Percentiles rank a stretch among this genome's conserved stretches.
These are phyloP conservation scores for Sebastiscus albofasciatus DNA, from an alignment of 2,797 vertebrate species.

Conservation along the genomic window DNA sequence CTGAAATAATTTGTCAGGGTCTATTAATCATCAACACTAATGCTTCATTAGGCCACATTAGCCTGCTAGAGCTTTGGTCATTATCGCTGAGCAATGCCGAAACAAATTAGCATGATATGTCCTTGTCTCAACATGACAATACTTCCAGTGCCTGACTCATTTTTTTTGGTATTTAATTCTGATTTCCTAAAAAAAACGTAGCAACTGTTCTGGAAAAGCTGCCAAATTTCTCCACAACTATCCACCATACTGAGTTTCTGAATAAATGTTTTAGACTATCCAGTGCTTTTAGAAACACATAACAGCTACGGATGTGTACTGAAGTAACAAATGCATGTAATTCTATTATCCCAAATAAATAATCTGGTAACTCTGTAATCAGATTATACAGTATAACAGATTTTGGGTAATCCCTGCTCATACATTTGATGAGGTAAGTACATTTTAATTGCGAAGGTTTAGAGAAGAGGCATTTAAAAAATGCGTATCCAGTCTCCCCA, in stretches of 20 bases:
- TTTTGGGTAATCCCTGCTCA: slow-evolving; percentile 6
- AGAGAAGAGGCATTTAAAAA: background rate
- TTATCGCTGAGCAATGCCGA: background rate
- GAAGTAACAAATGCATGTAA: background rate
- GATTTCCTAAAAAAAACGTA: background rate
- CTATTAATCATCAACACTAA: background rate
- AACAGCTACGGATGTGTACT: background rate
- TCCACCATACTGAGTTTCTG: background rate
- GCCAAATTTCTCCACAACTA: background rate
- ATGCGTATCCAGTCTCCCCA: background rate
- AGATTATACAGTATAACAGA: slow-evolving; percentile 13
- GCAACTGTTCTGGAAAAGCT: background rate
- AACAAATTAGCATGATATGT: slow-evolving; percentile 1
- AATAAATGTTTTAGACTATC: background rate
- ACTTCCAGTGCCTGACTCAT: background rate
- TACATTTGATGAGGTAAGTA: background rate
- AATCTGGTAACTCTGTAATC: background rate
- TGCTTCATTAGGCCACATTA: slow-evolving; percentile 15
- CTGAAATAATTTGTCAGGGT: background rate
- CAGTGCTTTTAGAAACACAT: background rate
- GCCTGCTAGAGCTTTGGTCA: background rate
- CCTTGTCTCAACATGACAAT: background rate
- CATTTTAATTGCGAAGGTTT: background rate
- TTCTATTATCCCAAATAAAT: slow-evolving; percentile 5
- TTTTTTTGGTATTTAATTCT: background rate